These are phyloP conservation scores for Hemiscyllium ocellatum DNA, from an alignment of 2,113 vertebrate genomes.

Conservation along the genomic window DNA sequence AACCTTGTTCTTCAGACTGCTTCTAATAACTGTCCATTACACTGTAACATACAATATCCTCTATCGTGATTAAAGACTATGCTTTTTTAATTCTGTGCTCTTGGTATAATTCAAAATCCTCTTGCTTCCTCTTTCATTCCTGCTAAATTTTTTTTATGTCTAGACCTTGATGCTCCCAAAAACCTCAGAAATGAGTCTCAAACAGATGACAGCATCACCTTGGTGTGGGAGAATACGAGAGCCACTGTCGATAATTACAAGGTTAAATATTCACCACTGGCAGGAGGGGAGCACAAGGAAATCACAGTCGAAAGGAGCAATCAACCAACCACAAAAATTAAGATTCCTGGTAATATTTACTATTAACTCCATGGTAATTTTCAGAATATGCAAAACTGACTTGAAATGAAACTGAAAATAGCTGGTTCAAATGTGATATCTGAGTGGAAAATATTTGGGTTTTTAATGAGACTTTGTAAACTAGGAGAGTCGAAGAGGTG, in stretches of 20 bases:
- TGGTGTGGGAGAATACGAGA: slow-evolving; percentile 86
- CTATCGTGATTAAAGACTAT: background rate
- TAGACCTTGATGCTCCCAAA: slow-evolving; percentile 84
- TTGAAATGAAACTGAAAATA: background rate
- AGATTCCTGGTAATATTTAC: slow-evolving; percentile 68
- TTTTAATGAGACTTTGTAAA: background rate
- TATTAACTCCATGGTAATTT: background rate
- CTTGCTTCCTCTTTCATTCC: background rate
- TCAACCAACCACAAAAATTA: slow-evolving; percentile 71
- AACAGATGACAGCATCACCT: slow-evolving; percentile 82
- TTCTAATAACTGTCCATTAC: background rate
- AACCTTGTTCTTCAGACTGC: background rate
- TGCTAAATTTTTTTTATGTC: background rate
- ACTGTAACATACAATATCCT: background rate
- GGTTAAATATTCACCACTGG: slow-evolving; percentile 88
- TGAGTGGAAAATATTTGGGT: background rate
- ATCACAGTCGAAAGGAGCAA: slow-evolving; percentile 67
- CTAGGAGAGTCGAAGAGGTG: background rate
- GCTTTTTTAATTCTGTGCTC: background rate
- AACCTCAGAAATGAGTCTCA: slow-evolving; percentile 72
- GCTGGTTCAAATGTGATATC: background rate
- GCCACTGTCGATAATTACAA: slow-evolving; percentile 72
- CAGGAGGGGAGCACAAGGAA: slow-evolving; percentile 83
- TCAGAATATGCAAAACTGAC: background rate
- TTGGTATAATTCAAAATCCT: background rate